Evolutionary conservation across 2,113 vertebrate species (phyloP).

Genomic region (Halichoeres trimaculatus): DNA sequence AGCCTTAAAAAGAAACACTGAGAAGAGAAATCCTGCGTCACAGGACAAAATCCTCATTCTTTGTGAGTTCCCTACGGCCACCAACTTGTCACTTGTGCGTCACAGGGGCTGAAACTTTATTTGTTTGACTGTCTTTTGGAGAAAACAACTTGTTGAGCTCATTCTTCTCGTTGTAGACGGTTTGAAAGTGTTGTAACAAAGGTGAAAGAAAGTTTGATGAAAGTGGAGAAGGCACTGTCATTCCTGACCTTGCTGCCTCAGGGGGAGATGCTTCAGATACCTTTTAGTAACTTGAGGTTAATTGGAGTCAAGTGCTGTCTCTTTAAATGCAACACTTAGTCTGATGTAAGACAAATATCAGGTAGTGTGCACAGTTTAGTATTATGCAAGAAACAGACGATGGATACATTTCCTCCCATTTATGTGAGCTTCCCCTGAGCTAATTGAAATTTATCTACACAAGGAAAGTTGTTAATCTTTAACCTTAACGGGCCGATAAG

Average conservation of each 20-base stretch:
- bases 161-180: slow-evolving; percentile 38
- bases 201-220: slow-evolving; percentile 28
- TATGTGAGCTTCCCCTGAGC: neutral
- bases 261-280: slow-evolving; percentile 48
- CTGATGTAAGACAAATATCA: neutral
- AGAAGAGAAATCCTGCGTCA: neutral
- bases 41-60: slow-evolving; percentile 2
- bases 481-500: slow-evolving; percentile 65
- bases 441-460: neutral
- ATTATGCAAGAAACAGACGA: neutral
- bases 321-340: slow-evolving; percentile 1
- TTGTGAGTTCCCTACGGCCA: neutral
- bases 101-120: neutral
- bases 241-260: slow-evolving; percentile 5
- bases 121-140: neutral
- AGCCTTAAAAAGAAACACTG: too few relatives aligned
- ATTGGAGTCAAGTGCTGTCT: neutral
- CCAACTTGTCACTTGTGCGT: slow-evolving; percentile 5
- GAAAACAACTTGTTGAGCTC: slow-evolving; percentile 10
- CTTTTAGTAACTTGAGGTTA: neutral
- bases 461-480: slow-evolving; percentile 64
- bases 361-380: neutral
- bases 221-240: slow-evolving; percentile 8
- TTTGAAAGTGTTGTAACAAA: neutral
- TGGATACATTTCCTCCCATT: neutral